Conservation (phyloP, 2,113 vertebrate species). For the Gallinago jamesoni region DNA sequence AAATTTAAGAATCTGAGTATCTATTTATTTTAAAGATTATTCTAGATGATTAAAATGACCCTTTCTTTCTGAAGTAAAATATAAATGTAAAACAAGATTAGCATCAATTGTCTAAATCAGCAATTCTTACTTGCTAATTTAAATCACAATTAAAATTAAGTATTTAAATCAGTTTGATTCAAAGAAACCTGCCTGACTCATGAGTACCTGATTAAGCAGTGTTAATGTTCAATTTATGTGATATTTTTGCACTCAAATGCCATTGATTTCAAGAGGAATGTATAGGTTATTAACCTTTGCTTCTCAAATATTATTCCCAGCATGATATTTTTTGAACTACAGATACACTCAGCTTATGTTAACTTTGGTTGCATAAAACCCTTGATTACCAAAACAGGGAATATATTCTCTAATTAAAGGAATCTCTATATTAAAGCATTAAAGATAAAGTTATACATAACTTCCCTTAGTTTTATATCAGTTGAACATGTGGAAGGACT, state of each 20-base stretch:
- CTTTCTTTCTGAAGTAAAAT: background rate
- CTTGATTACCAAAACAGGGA: background rate
- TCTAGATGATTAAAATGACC: background rate
- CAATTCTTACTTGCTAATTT: background rate
- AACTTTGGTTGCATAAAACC: background rate
- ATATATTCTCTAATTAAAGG: background rate
- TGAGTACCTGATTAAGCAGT: background rate
- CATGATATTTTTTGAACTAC: background rate
- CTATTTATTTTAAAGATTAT: background rate
- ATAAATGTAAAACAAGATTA: background rate
- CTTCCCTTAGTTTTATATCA: background rate
- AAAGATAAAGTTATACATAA: background rate
- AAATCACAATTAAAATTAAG: background rate
- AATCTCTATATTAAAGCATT: background rate
- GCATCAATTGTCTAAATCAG: background rate
- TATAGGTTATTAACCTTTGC: background rate
- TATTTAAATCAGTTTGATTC: background rate
- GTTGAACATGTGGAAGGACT: background rate
- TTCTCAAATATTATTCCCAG: background rate
- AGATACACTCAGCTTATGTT: background rate
- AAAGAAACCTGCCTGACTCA: background rate
- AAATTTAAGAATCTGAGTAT: background rate
- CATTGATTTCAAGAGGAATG: background rate
- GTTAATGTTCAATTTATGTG: background rate
- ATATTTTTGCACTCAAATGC: background rate